A percentile compares a stretch with the other conserved stretches of the same genome.
Evolutionary conservation across 2,797 vertebrate species (phyloP).

Genomic region (Molothrus aeneus): DNA sequence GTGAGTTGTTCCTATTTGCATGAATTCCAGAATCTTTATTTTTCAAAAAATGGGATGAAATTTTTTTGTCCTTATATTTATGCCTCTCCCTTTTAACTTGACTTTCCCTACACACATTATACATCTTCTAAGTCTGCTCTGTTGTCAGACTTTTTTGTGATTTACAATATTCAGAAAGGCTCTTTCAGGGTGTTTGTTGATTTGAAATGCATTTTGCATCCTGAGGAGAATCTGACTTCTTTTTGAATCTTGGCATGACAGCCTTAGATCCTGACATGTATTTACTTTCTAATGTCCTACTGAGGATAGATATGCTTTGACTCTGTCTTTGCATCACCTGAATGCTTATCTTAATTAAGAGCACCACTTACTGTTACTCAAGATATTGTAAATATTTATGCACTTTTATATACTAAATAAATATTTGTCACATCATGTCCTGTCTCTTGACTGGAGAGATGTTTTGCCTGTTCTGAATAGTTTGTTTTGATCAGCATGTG

Average conservation of each 20-base stretch:
- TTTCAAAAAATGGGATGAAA: background rate
- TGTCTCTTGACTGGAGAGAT: background rate
- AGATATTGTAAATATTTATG: background rate
- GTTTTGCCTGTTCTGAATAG: background rate
- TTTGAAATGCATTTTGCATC: background rate
- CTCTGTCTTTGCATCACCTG: background rate
- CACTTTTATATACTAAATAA: background rate
- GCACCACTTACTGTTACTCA: background rate
- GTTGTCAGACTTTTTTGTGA: background rate
- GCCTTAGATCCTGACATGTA: background rate
- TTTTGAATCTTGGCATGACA: background rate
- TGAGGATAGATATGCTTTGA: background rate
- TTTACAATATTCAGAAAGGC: background rate
- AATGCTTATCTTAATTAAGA: background rate
- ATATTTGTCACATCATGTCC: background rate
- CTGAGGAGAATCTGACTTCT: background rate
- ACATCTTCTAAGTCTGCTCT: accelerated
- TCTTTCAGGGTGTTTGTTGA: background rate
- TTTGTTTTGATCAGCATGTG: background rate
- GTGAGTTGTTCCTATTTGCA: background rate
- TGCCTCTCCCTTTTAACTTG: accelerated
- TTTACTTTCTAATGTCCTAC: background rate
- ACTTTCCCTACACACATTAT: background rate
- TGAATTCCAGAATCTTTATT: background rate
- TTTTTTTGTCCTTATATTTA: background rate